Conservation (phyloP, 2,888 invertebrate genomes). For the Scotopteryx bipunctaria region DNA sequence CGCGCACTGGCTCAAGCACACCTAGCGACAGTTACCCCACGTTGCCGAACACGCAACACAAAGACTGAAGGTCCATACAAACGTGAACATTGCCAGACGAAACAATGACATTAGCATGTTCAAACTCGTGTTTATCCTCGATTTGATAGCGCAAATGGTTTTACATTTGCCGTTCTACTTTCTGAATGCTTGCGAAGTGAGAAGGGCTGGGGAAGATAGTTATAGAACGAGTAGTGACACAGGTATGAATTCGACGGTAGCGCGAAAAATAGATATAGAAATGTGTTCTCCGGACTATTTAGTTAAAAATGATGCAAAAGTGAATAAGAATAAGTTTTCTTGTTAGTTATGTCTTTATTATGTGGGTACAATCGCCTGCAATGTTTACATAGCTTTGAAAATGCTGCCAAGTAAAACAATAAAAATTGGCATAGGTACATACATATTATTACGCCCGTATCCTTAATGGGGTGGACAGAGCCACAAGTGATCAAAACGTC, state of each 20-base stretch:
- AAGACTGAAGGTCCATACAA: constrained; percentile 37
- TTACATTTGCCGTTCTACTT: constrained; percentile 70
- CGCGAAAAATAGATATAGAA: constrained; percentile 60
- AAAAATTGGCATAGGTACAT: too few species aligned
- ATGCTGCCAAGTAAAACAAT: too few species aligned
- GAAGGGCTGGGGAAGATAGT: constrained; percentile 40
- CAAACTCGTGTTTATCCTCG: constrained; percentile 54
- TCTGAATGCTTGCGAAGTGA: constrained; percentile 51
- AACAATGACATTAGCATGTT: constrained; percentile 40
- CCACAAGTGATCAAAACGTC: too few species aligned
- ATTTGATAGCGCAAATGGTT: constrained; percentile 68
- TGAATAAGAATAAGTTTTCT: constrained; percentile 33
- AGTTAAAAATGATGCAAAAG: constrained; percentile 39
- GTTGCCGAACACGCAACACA: constrained; percentile 31
- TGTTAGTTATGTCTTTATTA: constrained; percentile 6
- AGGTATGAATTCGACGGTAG: constrained; percentile 48
- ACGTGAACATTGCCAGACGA: constrained; percentile 13
- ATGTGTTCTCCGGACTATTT: constrained; percentile 65
- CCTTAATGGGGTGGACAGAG: too few species aligned
- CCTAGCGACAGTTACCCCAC: constrained; percentile 63
- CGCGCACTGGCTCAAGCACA: constrained; percentile 80
- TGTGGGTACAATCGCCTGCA: too few species aligned
- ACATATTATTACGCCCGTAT: too few species aligned
- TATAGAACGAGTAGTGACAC: constrained; percentile 44
- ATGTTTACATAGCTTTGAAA: too few species aligned